Percentiles rank a stretch among this genome's conserved stretches.
phyloP scores from a whole-genome alignment of 2,113 vertebrate genomes.

The Dascyllus trimaculatus region DNA sequence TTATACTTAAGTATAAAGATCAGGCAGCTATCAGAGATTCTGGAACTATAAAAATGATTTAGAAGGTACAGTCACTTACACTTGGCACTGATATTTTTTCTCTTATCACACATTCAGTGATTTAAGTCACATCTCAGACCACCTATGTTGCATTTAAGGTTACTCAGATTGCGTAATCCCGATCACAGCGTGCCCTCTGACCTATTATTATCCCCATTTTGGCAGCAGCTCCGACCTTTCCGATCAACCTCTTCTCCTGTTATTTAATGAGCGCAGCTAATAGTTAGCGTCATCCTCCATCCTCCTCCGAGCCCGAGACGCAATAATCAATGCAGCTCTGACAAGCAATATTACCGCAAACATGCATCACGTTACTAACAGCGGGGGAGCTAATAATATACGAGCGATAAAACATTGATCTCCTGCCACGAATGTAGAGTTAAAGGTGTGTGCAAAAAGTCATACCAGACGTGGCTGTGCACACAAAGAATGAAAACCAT shows the following conservation, averaged over 20 bases:
- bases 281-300: constrained; percentile 41
- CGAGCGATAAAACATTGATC: constrained; percentile 52
- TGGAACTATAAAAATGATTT: constrained; percentile 21
- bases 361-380: constrained; percentile 59
- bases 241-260: constrained; percentile 20
- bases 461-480: not conserved
- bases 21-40: constrained; percentile 3
- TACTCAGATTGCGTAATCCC: constrained; percentile 23
- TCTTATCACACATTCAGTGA: not conserved
- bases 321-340: constrained; percentile 52
- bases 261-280: constrained; percentile 43
- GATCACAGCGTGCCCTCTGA: not conserved
- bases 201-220: not conserved
- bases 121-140: constrained; percentile 7
- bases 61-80: not conserved
- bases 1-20: not conserved
- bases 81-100: not conserved
- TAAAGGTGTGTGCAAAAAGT: constrained; percentile 16
- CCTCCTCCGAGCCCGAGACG: constrained; percentile 18
- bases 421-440: constrained; percentile 34
- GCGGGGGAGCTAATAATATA: constrained; percentile 31
- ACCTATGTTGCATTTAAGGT: constrained; percentile 15
- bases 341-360: constrained; percentile 45
- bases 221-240: not conserved
- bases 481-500: not conserved